Evolutionary conservation across 2,888 invertebrate genomes (phyloP), one percentile per base, ranked within the genome.

Genomic region (Agrochola lychnidis): DNA sequence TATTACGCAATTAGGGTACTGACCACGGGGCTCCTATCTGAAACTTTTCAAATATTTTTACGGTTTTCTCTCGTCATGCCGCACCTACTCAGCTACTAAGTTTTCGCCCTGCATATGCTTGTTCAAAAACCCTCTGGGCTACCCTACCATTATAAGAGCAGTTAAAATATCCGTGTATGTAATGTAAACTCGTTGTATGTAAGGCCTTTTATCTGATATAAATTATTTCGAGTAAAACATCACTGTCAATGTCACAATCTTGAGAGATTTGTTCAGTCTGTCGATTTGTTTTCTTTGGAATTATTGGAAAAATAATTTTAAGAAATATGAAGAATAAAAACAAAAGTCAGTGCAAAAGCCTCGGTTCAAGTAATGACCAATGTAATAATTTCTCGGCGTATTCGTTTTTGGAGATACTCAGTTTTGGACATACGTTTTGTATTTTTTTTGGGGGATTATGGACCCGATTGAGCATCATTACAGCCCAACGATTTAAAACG

Each of bases 231-330:
- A 68, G 9, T 68, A 68, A 73, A 73, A 48, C 4, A 62, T 63
- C 25, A 72, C 25, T 83, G 83, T 81, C 83, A 84, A 30, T 83
- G 83, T 81, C 83, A 84, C 22, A 42, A 57, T 45, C 14, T 12
- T 61, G 48, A 25, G 14, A 56, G 16, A 59, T 36, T 79, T n/a
- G 6, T 48, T 73, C 3, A 56, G 7, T 59, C 45, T n/a, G 45
- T 64, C 10, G 22, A 66, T 48, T 66, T 22, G 30, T 67, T 67
- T 51, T 67, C 56, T 45, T 25, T 12, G 69, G 19, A 22, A 56
- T 40, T 56, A 48, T 36, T 53, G 6, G n/a, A 40, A 59, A 51
- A 64, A 57, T 40, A 48, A n/a, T n/a, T 19, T 42, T 1, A n/a
- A 36, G 30, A 73, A 68, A 36, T 36, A 83, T 77, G 77, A 83